phyloP scores from a whole-genome alignment of 2,888 invertebrate genomes.

The Cephus runcator region DNA sequence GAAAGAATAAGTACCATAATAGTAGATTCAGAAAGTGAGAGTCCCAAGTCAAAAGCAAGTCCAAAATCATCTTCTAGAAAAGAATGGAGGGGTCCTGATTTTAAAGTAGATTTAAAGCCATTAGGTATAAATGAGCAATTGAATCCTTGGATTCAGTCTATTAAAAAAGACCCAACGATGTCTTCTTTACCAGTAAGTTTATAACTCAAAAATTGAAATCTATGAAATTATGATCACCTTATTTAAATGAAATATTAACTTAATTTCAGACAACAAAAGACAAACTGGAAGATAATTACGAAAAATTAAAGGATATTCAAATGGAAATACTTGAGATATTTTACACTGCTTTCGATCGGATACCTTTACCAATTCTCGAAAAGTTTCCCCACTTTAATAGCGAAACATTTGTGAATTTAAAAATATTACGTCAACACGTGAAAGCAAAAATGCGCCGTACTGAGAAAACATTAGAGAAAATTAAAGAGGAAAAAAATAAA shows the following conservation, averaged over 20 bases:
- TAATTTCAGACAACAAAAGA: slow-evolving; percentile 40
- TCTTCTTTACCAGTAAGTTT: slow-evolving; percentile 41
- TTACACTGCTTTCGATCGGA: slow-evolving; percentile 72
- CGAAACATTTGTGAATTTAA: slow-evolving; percentile 69
- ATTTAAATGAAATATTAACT: slow-evolving; percentile 5
- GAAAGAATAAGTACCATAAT: slow-evolving; percentile 14
- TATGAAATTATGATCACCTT: slow-evolving; percentile 9
- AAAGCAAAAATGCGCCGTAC: slow-evolving; percentile 69
- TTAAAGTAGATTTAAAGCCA: slow-evolving; percentile 51
- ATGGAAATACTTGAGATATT: slow-evolving; percentile 74
- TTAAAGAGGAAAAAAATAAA: slow-evolving; percentile 14
- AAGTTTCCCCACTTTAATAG: slow-evolving; percentile 73
- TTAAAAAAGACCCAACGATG: slow-evolving; percentile 45
- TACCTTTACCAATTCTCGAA: slow-evolving; percentile 72
- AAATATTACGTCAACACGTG: slow-evolving; percentile 70
- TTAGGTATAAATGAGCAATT: slow-evolving; percentile 50
- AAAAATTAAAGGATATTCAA: slow-evolving; percentile 68
- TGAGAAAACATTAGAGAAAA: slow-evolving; percentile 43
- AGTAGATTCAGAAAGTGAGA: slow-evolving; percentile 41
- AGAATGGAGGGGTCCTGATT: slow-evolving; percentile 50
- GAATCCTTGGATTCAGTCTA: slow-evolving; percentile 46
- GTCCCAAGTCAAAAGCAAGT: slow-evolving; percentile 22
- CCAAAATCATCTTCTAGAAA: slow-evolving; percentile 23
- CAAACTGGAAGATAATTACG: slow-evolving; percentile 40
- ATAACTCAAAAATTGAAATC: slow-evolving; percentile 8